These are phyloP conservation scores for Phyllostomus discolor DNA, from an alignment of 2,113 vertebrate genomes.

Conservation along the genomic window DNA sequence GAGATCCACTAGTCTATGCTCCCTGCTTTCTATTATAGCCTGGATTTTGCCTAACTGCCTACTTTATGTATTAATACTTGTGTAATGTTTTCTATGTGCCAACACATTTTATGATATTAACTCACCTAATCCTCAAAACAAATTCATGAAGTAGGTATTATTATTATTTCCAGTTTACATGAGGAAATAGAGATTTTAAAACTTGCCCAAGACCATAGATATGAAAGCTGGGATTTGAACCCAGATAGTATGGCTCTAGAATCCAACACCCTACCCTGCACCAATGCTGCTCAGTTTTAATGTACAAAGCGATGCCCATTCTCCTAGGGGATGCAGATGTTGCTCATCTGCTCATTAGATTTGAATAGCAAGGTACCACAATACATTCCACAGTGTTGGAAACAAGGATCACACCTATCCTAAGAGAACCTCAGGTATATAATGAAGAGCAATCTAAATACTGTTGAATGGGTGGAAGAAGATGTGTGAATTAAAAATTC, in stretches of 20 bases:
- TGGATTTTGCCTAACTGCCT: neutral
- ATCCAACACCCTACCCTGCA: neutral
- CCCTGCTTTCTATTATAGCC: neutral
- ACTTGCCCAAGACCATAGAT: neutral
- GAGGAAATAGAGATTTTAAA: neutral
- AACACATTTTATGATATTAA: neutral
- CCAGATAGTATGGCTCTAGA: neutral
- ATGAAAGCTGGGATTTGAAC: neutral
- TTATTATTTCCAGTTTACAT: neutral
- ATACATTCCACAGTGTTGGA: neutral
- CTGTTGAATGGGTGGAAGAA: neutral
- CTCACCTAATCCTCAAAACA: slow-evolving; percentile 21
- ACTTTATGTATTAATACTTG: neutral
- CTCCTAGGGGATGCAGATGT: neutral
- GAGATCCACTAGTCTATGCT: neutral
- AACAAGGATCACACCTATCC: neutral
- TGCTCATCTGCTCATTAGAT: neutral
- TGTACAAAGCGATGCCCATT: neutral
- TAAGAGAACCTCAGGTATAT: neutral
- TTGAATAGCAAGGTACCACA: neutral
- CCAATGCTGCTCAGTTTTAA: neutral
- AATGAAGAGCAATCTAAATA: neutral
- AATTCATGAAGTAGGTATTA: neutral
- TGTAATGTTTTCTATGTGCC: neutral
- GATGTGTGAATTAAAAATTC: neutral